Percentiles rank a stretch among this genome's conserved stretches.
These are phyloP conservation scores for Silurus aristotelis DNA, from an alignment of 2,797 vertebrate species.

Conservation along the genomic window DNA sequence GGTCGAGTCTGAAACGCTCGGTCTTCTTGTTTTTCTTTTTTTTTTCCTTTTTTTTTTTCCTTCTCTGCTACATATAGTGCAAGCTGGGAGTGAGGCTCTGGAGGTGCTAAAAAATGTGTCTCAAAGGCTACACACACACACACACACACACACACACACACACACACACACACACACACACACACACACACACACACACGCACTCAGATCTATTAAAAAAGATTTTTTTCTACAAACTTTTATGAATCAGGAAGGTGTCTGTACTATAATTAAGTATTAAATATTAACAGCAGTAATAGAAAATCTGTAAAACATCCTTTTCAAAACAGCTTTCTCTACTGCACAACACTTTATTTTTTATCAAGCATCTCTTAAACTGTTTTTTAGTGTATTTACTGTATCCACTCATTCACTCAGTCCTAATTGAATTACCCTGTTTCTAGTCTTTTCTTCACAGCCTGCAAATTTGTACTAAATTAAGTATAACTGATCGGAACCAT, in stretches of 20 bases:
- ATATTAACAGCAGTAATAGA: background rate
- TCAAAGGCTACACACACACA: slow-evolving; percentile 35
- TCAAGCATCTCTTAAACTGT: slow-evolving; percentile 56
- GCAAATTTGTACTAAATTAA: background rate
- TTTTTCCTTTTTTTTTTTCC: background rate
- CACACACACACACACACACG: too few relatives aligned
- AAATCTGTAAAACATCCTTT: background rate
- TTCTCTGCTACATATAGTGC: slow-evolving; percentile 35
- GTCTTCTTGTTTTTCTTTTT: slow-evolving; percentile 39
- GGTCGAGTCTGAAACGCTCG: slow-evolving; percentile 44
- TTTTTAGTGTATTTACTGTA: slow-evolving; percentile 49
- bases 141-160: slow-evolving; percentile 13
- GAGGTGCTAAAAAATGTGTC: slow-evolving; percentile 39
- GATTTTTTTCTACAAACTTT: slow-evolving; percentile 10
- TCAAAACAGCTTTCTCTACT: background rate
- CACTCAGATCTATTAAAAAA: too few relatives aligned
- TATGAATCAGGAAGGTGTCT: slow-evolving; percentile 10
- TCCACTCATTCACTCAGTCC: background rate
- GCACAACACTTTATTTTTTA: background rate
- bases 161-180: slow-evolving; percentile 24
- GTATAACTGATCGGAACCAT: background rate
- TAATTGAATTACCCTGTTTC: background rate
- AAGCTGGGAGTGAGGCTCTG: slow-evolving; percentile 16
- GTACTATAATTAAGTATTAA: background rate
- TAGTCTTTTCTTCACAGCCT: background rate